Base-by-base conservation (phyloP, 2,113 vertebrate genomes). In the Pampusana beccarii region DNA sequence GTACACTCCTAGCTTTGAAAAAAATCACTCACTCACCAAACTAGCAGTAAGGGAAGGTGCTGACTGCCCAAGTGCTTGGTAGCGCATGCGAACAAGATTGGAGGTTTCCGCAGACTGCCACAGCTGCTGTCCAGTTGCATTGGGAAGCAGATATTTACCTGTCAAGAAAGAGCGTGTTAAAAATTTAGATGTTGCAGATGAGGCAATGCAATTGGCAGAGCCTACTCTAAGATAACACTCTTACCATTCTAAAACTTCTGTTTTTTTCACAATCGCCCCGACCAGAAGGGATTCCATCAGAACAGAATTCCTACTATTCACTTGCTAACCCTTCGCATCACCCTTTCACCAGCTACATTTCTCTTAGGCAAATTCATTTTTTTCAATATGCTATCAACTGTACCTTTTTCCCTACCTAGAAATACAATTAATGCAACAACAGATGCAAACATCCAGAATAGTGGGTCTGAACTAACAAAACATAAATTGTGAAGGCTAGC, bases 81-180 rank as follows among this genome's bases (percentile, higher is more conserved):
- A 99, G 69, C 97, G 97, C 98, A 99, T 99, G 58, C 99, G 99
- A 92, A 99, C 96, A 70, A 99, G 98, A 96, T 99, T 99, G 34
- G 99, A 99, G 8, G 96, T 98, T 90, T 99, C 99, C 0, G 97
- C 24, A 1, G 98, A 94, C 12, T 97, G 98, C 97, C 98, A 98
- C 4, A 95, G 91, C 89, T 98, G 98, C 70, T 98, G 98, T 13
- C 96, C 75, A 67, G 91, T 96, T 10, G 94, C 81, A 60, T 92
- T 98, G 14, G 99, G 98, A 93, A 99, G 98, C 33, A 99, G 98
- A 82, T 99, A 99, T 71, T 99, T 98, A 62, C 99, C 99, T 99
- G 98, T 93, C 93, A 79, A 92, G 73, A 84, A 91, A 93, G 16
- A 75, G 12, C 10, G 17, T 50, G 16, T 95, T 80, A 86, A 58